Base-by-base conservation (phyloP, 2,113 vertebrate genomes). In the Pholis gunnellus region DNA sequence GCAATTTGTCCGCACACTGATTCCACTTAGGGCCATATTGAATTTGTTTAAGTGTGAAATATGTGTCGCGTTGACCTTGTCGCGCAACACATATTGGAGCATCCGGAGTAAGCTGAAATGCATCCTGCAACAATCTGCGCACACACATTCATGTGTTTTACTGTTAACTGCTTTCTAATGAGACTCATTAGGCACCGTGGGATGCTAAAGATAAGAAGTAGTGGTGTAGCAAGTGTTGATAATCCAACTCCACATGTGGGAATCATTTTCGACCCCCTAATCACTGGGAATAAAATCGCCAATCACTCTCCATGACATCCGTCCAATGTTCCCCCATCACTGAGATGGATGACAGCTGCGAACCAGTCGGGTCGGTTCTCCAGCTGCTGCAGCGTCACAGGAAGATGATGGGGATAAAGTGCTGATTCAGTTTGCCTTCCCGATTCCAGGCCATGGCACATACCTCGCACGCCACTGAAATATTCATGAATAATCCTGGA, bases 31-130 rank as follows among this genome's bases (percentile, higher is more conserved):
- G 36, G 78, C 36, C 68, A 72, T 82, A 81, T 78, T 80, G 80
- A 85, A 65, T 89, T 90, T 78, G 73, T 57, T 77, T 65, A 86
- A 87, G 64, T 87, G 73, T 86, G 73, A 90, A 89, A 84, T 82
- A 84, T 76, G 44, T 71, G 65, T 63, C 75, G 65, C 3, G 11
- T 82, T 57, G 73, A 81, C 75, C 59, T 57, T 82, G 87, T 87
- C 81, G 56, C 13, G 3, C 11, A 29, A 59, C 25, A 59, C 56
- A 15, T 14, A 56, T 25, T n/a, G 85, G 46, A 6, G 3, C 57
- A 78, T 40, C 75, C 75, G 46, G 36, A 9, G 67, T 3, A 67
- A 52, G 46, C 20, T 77, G 46, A 82, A 70, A 57, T 81, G 34
- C 27, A 36, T 80, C 74, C 48, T 40, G 34, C 14, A 86, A 69